Percentiles rank a stretch among this genome's conserved stretches.
phyloP scores from a whole-genome alignment of 2,113 vertebrate species.

The Festucalex cinctus region DNA sequence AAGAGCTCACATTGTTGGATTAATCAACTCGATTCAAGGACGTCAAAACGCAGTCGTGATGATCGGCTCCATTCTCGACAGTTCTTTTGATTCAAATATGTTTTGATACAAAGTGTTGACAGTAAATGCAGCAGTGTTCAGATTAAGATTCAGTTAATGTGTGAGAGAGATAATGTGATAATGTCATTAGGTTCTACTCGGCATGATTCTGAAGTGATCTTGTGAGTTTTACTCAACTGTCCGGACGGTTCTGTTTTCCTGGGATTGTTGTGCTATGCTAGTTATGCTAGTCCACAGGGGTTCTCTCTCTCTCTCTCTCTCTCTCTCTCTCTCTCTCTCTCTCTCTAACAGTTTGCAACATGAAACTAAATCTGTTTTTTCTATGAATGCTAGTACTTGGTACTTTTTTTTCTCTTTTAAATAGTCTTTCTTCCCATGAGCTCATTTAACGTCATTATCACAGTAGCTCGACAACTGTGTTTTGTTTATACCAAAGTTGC shows the following conservation, averaged over 20 bases:
- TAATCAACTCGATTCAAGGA: neutral
- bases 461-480: conserved; percentile 1
- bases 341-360: neutral
- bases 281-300: neutral
- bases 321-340: too few relatives aligned
- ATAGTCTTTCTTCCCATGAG: neutral
- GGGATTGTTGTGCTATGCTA: too few relatives aligned
- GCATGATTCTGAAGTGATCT: neutral
- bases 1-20: neutral
- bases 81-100: neutral
- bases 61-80: neutral
- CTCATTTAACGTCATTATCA: neutral
- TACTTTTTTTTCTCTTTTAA: neutral
- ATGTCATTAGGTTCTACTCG: neutral
- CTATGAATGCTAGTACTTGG: neutral
- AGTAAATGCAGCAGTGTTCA: neutral
- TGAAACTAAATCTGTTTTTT: neutral
- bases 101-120: neutral
- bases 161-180: neutral
- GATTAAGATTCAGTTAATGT: neutral
- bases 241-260: neutral
- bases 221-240: neutral
- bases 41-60: neutral
- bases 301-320: neutral
- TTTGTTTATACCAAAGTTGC: conserved; percentile 76